Percentiles rank a stretch among this genome's conserved stretches.
Evolutionary conservation across 2,113 vertebrate genomes (phyloP).

Genomic region (Siphamia tubifer): DNA sequence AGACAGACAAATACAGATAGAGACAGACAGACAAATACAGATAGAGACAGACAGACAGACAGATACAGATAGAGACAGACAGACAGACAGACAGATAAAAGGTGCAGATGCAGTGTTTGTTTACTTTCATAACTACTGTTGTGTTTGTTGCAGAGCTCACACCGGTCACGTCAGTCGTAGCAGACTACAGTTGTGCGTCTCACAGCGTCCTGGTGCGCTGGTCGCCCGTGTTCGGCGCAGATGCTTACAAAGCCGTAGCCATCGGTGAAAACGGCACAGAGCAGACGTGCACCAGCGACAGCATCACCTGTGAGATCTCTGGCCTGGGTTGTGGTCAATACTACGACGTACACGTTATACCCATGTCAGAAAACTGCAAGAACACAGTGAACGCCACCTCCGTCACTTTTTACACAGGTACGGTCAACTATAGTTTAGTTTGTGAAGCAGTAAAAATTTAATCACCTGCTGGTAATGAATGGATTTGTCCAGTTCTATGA

Average conservation of each 20-base stretch:
- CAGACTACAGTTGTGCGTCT: constrained; percentile 66
- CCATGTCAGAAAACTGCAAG: constrained; percentile 67
- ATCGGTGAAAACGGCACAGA: neutral
- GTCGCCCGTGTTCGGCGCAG: constrained; percentile 62
- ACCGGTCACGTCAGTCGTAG: constrained; percentile 54
- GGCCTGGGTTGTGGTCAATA: constrained; percentile 60
- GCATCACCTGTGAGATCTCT: constrained; percentile 49
- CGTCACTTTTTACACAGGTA: constrained; percentile 53
- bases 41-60: no score
- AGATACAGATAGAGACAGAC: no score
- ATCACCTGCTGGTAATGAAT: no score
- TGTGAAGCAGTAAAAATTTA: no score
- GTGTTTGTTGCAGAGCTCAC: constrained; percentile 44
- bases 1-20: no score
- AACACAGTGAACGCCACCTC: constrained; percentile 39
- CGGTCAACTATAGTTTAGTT: constrained; percentile 13
- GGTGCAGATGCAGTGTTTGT: no score
- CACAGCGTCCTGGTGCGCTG: constrained; percentile 52
- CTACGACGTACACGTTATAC: constrained; percentile 57
- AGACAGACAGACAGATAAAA: no score
- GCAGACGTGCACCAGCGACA: constrained; percentile 53
- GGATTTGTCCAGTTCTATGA: no score
- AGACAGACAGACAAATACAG: no score
- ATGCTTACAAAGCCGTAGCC: constrained; percentile 60
- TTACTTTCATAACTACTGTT: neutral